Base-by-base conservation (phyloP, 1,140 invertebrate genomes). In the Dreissena polymorpha region DNA sequence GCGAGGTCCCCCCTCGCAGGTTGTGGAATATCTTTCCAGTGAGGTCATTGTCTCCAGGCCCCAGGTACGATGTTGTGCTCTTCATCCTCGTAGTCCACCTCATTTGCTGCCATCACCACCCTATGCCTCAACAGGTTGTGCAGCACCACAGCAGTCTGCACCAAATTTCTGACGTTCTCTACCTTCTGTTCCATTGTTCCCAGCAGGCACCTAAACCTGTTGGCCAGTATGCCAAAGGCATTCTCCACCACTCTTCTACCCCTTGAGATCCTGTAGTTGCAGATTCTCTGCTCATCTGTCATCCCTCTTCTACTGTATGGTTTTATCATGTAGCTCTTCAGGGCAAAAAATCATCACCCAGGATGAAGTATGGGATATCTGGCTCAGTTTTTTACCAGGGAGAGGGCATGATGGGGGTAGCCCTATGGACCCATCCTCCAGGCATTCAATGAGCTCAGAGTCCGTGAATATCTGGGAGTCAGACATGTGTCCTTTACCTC, bases 181-280 rank as follows among this genome's bases (percentile, higher is more conserved):
- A 39, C 39, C 39, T 39, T 39, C 39, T 39, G 39, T 39, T 39
- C 39, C 8, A 39, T 39, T 39, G 2, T 39, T 39, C 39, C 39
- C 39, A 39, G 39, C 39, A 39, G 39, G 39, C 39, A 39, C 2
- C 39, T 39, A 39, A 85, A 86, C 23, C 78, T 29, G 49, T 78
- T 73, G 7, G 86, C 86, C 21, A 85, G 70, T n/a, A 86, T 86
- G 60, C 83, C 91, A 89, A 92, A 93, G 27, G 88, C 85, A 88
- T 91, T 91, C 87, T 93, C 92, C n/a, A 89, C 87, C 25, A 89
- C 86, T 71, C 89, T 86, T 57, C 92, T 51, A 13, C 87, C 90
- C 55, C 87, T 79, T 29, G 86, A 90, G 7, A 93, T 79, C 77
- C 93, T 86, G 83, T 94, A 94, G 86, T 94, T 94, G 86, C 90